Evolutionary conservation across 2,888 invertebrate genomes (phyloP), one percentile per base, ranked within the genome.

Genomic region (Leptinotarsa peninsularis): DNA sequence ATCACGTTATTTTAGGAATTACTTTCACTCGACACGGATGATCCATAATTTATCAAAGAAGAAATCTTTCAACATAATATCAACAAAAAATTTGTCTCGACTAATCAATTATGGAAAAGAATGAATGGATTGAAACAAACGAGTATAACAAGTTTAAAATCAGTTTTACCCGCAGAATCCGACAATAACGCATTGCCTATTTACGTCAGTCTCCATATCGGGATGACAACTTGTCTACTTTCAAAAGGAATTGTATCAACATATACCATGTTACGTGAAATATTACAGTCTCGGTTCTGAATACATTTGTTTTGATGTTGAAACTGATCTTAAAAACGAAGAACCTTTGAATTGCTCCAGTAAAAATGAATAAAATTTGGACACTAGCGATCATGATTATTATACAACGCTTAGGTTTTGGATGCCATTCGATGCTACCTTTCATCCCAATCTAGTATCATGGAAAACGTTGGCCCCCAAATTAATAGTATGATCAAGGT

Each of bases 221-320:
- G 63, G 63, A 63, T n/a, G 63, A 63, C 43, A n/a, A 33, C 63
- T 63, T 33, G 63, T 63, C 63, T 43, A 63, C 43, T 63, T 63
- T 27, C 33, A 63, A 43, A 33, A 27, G 3, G 33, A 33, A 43
- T 63, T 13, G 63, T n/a, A 33, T 63, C 33, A 33, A 63, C 17
- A 43, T 17, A n/a, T n/a, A 18, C 4, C 63, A 33, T 43, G n/a
- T 63, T 33, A n/a, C n/a, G 33, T 43, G 43, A 63, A 33, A 63
- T 15, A 43, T 43, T 14, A 14, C 63, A 63, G 43, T 63, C 43
- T 58, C 23, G 58, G 23, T 58, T 58, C 58, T 58, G 58, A 23
- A 14, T 58, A 21, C 14, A 58, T 58, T 58, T 58, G 15, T 23
- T 43, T 43, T 43, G 10, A 43, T 43, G 43, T 43, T 43, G 43